Evolutionary conservation across 2,113 vertebrate genomes (phyloP).

Genomic region (Brachionichthys hirsutus): DNA sequence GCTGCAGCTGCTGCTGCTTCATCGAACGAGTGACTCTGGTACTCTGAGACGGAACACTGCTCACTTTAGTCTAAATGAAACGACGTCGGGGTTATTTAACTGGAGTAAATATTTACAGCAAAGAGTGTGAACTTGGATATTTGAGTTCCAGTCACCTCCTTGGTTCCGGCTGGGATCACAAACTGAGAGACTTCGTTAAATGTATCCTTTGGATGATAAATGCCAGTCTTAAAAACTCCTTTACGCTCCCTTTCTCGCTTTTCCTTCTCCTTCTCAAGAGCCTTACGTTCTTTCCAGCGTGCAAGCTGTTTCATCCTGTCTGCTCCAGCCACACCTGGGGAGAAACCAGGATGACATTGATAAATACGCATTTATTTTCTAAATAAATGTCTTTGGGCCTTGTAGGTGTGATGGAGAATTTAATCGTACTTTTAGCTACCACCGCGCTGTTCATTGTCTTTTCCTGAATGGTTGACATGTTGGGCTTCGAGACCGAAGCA

Average conservation of each 20-base stretch:
- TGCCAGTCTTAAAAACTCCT: conserved; percentile 85
- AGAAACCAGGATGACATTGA: neutral
- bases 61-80: conserved; percentile 35
- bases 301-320: conserved; percentile 84
- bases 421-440: conserved; percentile 49
- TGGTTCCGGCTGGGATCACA: conserved; percentile 42
- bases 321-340: conserved; percentile 50
- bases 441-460: conserved; percentile 20
- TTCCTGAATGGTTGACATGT: conserved; percentile 53
- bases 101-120: neutral
- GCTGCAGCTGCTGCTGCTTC: conserved; percentile 55
- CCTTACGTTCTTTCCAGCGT: conserved; percentile 89
- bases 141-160: conserved; percentile 68
- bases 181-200: conserved; percentile 38
- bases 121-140: neutral
- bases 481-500: conserved; percentile 31
- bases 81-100: neutral
- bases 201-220: conserved; percentile 79
- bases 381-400: neutral
- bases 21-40: conserved; percentile 77
- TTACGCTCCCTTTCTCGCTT: conserved; percentile 83
- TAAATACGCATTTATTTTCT: no score
- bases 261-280: conserved; percentile 85
- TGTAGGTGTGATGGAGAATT: neutral
- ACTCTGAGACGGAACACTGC: conserved; percentile 4